These are phyloP conservation scores for Panthera tigris DNA, from an alignment of 2,113 vertebrate genomes.

Conservation along the genomic window DNA sequence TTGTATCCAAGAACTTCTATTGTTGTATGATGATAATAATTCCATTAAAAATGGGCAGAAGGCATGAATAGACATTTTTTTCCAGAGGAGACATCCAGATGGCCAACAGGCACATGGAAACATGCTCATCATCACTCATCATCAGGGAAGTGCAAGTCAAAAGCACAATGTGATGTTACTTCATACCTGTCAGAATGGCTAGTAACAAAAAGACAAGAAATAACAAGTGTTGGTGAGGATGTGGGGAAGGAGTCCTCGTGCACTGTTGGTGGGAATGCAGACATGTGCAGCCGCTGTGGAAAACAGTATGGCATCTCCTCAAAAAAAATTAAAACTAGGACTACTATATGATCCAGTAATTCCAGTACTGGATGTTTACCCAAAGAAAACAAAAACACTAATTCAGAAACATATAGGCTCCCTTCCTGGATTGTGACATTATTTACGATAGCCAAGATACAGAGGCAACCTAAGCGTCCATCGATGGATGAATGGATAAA, in stretches of 20 bases:
- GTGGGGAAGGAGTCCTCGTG: neutral
- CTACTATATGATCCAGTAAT: neutral
- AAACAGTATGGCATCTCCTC: neutral
- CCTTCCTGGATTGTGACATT: neutral
- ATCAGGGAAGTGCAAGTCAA: neutral
- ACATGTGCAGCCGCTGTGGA: neutral
- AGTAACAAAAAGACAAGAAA: neutral
- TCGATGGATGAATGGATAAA: neutral
- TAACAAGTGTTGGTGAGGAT: neutral
- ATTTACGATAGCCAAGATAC: neutral
- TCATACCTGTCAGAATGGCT: neutral
- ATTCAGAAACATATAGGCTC: neutral
- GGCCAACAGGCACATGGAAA: neutral
- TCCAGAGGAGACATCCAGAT: neutral
- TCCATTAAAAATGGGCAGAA: neutral
- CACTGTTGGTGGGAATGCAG: neutral
- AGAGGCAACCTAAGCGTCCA: neutral
- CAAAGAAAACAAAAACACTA: neutral
- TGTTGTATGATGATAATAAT: neutral
- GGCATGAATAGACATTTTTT: neutral
- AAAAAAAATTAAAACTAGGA: neutral
- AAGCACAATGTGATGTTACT: neutral
- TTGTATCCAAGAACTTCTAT: neutral
- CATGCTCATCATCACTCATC: neutral
- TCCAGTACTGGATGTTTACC: neutral